A percentile compares a stretch with the other conserved stretches of the same genome.
Conservation (phyloP, 2,888 invertebrate genomes). For the Augiades crinisus region DNA sequence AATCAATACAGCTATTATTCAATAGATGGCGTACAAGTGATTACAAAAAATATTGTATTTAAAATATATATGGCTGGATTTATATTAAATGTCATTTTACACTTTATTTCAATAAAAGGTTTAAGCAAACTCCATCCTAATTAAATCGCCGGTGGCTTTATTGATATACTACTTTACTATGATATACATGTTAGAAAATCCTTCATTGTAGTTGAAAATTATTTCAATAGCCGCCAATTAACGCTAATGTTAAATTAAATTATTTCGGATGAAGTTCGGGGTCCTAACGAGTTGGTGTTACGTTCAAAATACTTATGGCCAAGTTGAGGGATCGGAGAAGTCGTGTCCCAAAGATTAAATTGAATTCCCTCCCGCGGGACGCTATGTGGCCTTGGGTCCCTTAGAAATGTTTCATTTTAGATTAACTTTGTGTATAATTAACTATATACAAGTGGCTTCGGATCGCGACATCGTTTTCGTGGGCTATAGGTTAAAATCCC, state of each 20-base stretch:
- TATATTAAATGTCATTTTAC: too few relatives aligned
- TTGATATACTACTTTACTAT: too few relatives aligned
- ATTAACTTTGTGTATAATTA: conserved; percentile 3
- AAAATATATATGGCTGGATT: too few relatives aligned
- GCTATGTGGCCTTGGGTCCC: background rate
- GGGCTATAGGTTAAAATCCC: too few relatives aligned
- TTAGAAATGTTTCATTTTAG: conserved; percentile 2
- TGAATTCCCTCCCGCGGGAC: conserved; percentile 2
- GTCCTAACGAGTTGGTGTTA: conserved; percentile 13
- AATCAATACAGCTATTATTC: too few relatives aligned
- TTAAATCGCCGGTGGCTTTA: too few relatives aligned
- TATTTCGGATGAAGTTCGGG: conserved; percentile 14
- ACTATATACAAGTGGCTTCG: too few relatives aligned
- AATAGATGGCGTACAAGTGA: too few relatives aligned
- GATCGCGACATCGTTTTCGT: too few relatives aligned
- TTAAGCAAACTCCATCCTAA: too few relatives aligned
- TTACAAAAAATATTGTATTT: too few relatives aligned
- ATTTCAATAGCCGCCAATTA: conserved; percentile 11
- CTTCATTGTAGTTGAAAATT: background rate
- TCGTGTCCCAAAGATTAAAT: conserved; percentile 15
- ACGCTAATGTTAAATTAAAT: conserved; percentile 19
- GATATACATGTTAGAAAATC: background rate
- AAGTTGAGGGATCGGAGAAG: background rate
- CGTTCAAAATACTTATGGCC: conserved; percentile 15
- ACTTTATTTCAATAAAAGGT: too few relatives aligned